Conservation (phyloP, 2,797 vertebrate species). For the Labeo calbasu region DNA sequence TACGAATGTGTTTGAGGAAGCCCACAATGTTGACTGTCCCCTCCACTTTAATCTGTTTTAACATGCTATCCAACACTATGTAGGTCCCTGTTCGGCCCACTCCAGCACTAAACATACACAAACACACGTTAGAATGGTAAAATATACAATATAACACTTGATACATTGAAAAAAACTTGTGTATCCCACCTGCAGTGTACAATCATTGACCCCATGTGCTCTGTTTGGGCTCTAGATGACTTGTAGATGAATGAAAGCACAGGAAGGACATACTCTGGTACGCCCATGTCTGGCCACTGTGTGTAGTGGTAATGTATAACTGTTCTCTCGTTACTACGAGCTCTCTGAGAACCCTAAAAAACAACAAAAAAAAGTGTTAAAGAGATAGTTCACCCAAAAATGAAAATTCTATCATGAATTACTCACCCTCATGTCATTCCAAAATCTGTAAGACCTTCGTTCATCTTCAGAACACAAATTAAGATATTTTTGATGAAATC, state of each 20-base stretch:
- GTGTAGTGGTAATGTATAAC: conserved; percentile 95
- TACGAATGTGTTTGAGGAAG: conserved; percentile 96
- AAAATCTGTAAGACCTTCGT: no score
- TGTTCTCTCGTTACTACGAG: conserved; percentile 78
- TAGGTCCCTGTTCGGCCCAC: conserved; percentile 95
- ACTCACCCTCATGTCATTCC: no score
- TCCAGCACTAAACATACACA: conserved; percentile 81
- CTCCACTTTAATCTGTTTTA: conserved; percentile 90
- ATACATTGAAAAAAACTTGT: neutral
- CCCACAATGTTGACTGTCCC: conserved; percentile 87
- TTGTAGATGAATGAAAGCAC: conserved; percentile 91
- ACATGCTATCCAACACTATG: conserved; percentile 96
- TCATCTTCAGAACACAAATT: no score
- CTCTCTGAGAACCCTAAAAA: conserved; percentile 85
- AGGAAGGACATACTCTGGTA: conserved; percentile 88
- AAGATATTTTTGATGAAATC: no score
- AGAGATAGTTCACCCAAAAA: no score
- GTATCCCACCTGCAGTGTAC: conserved; percentile 92
- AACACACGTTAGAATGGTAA: neutral
- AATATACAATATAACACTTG: neutral
- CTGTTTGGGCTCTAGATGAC: conserved; percentile 81
- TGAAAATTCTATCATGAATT: no score
- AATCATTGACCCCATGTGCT: conserved; percentile 82
- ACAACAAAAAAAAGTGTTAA: neutral
- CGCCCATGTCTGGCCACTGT: conserved; percentile 98